Evolutionary conservation across 1,140 invertebrate genomes (phyloP), one percentile per base, ranked within the genome.

Genomic region (Drosophila takahashii): DNA sequence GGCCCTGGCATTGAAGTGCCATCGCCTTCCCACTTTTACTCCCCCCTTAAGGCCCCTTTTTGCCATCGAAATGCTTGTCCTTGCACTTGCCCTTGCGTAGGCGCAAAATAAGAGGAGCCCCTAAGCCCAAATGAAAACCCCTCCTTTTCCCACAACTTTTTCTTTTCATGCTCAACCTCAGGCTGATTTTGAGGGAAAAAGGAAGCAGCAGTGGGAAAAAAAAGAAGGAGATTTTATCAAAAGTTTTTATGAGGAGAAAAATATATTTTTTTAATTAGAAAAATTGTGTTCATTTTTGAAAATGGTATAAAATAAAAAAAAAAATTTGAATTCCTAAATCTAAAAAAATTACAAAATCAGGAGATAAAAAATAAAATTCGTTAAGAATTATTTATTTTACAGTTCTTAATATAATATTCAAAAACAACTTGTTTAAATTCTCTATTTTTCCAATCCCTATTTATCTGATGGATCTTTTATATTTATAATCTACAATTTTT

Each of bases 41-140:
- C 15, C 11, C 32, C 3, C 5, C 9, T 16, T 15, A 2, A 1
- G 2, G n/a, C 11, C 47, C 11, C 44, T 56, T 22, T 15, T 16
- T 36, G 13, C 26, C 29, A 47, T 11, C 36, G 29, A 15, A 48
- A 27, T 34, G 44, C 15, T 50, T 87, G 84, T 83, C 77, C 84
- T 84, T 89, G 84, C 84, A 89, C 79, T 84, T 89, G 84, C 79
- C 85, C 84, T 77, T 83, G 84, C 84, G 84, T 87, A 89, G 84
- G 84, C 76, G 54, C 74, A 53, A 47, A 51, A 27, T 6, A 4
- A 8, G 61, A 34, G 8, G 61, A 34, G 39, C 26, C 26, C 27
- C 39, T 51, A n/a, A 1, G 7, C 48, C 32, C 37, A 32, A 32
- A 32, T 32, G 29, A 32, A 7, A 32, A 32, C 36, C 26, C 54